phyloP scores from a whole-genome alignment of 2,113 vertebrate genomes.

The Forbesichthys papilliferus region DNA sequence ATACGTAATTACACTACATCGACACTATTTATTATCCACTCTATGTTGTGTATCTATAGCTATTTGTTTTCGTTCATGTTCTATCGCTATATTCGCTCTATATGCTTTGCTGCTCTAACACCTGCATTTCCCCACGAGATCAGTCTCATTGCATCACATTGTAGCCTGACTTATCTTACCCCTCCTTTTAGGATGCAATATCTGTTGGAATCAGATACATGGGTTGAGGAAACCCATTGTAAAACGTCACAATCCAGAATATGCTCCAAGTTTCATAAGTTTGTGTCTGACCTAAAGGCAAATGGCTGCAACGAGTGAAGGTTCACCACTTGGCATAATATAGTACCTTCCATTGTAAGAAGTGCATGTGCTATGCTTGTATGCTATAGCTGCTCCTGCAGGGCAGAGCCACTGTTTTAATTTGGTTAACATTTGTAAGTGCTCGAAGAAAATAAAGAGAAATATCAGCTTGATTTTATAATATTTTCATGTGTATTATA shows the following conservation, averaged over 20 bases:
- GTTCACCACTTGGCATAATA: neutral
- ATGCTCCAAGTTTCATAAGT: conserved; percentile 12
- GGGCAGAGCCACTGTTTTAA: neutral
- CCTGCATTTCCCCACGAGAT: no score
- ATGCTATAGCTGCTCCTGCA: neutral
- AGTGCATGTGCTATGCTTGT: neutral
- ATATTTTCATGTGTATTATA: neutral
- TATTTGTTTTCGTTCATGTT: no score
- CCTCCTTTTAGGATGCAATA: conserved; percentile 70
- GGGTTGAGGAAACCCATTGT: conserved; percentile 62
- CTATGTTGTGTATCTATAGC: no score
- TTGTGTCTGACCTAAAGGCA: conserved; percentile 51
- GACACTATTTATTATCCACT: neutral
- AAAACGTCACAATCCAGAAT: conserved; percentile 18
- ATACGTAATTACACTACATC: neutral
- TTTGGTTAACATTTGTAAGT: neutral
- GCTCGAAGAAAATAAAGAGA: no score
- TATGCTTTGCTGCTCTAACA: no score
- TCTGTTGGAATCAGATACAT: conserved; percentile 72
- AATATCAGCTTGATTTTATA: no score
- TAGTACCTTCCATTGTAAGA: neutral
- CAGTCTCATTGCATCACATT: neutral
- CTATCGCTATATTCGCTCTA: no score
- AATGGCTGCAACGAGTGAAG: conserved; percentile 67
- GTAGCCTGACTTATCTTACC: neutral